Evolutionary conservation across 2,888 invertebrate species (phyloP), one percentile per base, ranked within the genome.

Genomic region (Cryptus viduatorius): DNA sequence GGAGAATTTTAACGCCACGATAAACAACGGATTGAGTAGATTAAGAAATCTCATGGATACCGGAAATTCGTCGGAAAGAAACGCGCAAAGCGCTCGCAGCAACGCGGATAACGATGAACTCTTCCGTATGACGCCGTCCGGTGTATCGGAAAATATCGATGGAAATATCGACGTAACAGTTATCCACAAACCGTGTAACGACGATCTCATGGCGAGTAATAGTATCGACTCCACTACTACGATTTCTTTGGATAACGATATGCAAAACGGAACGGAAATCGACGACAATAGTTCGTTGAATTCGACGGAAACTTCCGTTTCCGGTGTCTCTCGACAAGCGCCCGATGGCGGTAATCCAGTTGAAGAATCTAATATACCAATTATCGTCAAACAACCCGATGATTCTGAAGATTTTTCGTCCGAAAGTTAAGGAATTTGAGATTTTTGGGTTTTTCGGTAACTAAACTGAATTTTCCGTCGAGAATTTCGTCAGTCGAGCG

Each of bases 311-410:
- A 89, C 89, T 4, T 90, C 91, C 5, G 87, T 90, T 24, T 89
- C 90, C 16, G 90, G 87, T n/a, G 86, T 90, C 14, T 91, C 92
- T 5, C 90, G 93, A 75, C 93, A 93, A 89, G 93, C 93, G 3
- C 93, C 93, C 8, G 93, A 93, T 61, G 93, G 93, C 19, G 93
- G 93, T 0, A 93, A 93, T 79, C 93, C 93, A 3, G 71, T 89
- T 5, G 93, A 93, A 80, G 93, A 93, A 86, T 75, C 88, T 14
- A 85, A 69, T 8, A 87, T 82, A 42, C 83, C 87, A 16, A 69
- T 82, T 29, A 72, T 77, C 44, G 29, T 16, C 12, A 89, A 87
- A 24, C 83, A 31, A 3, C 69, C 69, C 37, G 31, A 85, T 37
- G 81, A 89, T 65, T 82, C 81, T 4, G 86, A 86, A 48, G 86